Evolutionary conservation across 1,140 invertebrate species (phyloP).

Genomic region (Brachionus koreanus): DNA sequence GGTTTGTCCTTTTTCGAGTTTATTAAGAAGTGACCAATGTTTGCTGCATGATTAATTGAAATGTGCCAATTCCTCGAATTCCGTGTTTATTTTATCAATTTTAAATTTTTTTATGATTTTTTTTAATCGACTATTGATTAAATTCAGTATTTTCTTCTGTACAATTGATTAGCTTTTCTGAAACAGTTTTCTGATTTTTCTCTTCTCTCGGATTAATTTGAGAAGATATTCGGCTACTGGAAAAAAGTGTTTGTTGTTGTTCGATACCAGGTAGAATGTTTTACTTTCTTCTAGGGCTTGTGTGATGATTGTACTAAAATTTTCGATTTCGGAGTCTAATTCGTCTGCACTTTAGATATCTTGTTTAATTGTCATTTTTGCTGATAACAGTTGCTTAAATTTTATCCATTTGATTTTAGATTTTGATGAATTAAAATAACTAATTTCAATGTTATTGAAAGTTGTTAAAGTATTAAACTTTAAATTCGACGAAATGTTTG

Average conservation of each 20-base stretch:
- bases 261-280: neutral
- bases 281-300: neutral
- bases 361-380: neutral
- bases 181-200: neutral
- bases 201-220: neutral
- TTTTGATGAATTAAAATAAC: neutral
- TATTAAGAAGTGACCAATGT: no score
- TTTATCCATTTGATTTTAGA: neutral
- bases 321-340: neutral
- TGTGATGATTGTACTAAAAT: neutral
- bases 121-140: no score
- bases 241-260: neutral
- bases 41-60: no score
- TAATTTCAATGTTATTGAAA: neutral
- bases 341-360: neutral
- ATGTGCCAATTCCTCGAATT: no score
- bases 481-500: neutral
- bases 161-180: neutral
- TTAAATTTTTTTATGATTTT: no score
- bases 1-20: no score
- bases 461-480: neutral
- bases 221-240: neutral
- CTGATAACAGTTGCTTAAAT: neutral
- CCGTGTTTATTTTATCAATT: no score
- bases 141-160: no score